Evolutionary conservation across 30 jellyfish, hydroid and myxozoan genomes (phyloP).

Genomic region (Hydra vulgaris): DNA sequence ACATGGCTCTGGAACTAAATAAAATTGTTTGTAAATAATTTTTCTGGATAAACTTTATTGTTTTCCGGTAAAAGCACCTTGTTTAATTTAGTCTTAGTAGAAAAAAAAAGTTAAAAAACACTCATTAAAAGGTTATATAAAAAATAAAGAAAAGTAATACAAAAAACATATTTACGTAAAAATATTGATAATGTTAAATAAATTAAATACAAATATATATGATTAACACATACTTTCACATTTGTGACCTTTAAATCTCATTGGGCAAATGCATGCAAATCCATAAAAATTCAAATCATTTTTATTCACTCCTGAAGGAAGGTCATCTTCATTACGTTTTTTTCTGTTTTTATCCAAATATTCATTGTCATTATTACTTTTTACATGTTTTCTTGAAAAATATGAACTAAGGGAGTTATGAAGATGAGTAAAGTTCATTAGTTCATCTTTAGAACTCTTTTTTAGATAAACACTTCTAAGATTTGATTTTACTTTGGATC

Average conservation of each 20-base stretch:
- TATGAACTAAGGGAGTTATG: not conserved
- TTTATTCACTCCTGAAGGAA: conserved; percentile 53
- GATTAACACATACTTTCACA: conserved; percentile 61
- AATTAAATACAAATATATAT: not conserved
- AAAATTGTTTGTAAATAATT: too few species aligned
- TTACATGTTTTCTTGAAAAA: not conserved
- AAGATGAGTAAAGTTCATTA: too few species aligned
- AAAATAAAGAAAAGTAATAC: not conserved
- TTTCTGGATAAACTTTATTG: too few species aligned
- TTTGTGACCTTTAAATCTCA: conserved; percentile 68
- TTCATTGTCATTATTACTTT: not conserved
- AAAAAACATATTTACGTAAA: too few species aligned
- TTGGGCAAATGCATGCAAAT: conserved; percentile 70
- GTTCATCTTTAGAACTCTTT: too few species aligned
- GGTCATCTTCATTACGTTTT: not conserved
- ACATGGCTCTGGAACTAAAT: conserved; percentile 75
- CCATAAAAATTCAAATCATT: conserved; percentile 52
- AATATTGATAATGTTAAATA: too few species aligned
- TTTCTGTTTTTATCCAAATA: not conserved
- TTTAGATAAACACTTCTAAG: too few species aligned
- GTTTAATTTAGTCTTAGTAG: not conserved
- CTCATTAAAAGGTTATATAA: not conserved
- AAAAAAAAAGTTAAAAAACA: not conserved
- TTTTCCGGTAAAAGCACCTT: too few species aligned
- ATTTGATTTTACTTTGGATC: too few species aligned